These are phyloP conservation scores for Tragopan temminckii DNA, from an alignment of 2,797 vertebrate species.

Conservation along the genomic window DNA sequence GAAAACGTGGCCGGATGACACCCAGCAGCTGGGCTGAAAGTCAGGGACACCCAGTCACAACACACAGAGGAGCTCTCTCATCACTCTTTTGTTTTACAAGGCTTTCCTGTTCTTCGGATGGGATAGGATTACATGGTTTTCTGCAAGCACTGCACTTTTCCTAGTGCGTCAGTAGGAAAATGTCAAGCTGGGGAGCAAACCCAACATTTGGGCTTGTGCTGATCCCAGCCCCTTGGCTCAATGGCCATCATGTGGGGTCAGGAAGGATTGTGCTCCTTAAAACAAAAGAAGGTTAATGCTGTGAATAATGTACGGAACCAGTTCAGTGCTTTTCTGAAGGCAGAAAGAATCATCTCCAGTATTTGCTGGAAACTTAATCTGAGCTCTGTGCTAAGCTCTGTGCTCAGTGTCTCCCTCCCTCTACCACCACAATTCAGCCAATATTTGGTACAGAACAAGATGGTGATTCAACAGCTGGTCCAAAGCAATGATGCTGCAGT, in stretches of 20 bases:
- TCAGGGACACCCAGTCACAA: conserved; percentile 34
- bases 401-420: not conserved
- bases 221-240: not conserved
- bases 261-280: not conserved
- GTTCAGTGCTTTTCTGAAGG: not conserved
- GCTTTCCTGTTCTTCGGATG: conserved; percentile 50
- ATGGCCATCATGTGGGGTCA: not conserved
- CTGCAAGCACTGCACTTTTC: conserved; percentile 58
- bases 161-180: not conserved
- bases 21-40: conserved; percentile 48
- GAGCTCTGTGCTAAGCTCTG: not conserved
- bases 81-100: conserved; percentile 42
- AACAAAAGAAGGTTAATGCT: not conserved
- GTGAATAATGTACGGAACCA: not conserved
- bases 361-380: not conserved
- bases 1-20: not conserved
- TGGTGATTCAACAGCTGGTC: not conserved
- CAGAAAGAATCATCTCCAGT: not conserved
- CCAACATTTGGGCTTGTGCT: not conserved
- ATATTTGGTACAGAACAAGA: not conserved
- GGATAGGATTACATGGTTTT: conserved; percentile 46
- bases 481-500: not conserved
- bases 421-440: not conserved
- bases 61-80: conserved; percentile 57
- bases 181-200: not conserved